Conservation (phyloP, 2,797 vertebrate genomes). For the Calcarius lapponicus region DNA sequence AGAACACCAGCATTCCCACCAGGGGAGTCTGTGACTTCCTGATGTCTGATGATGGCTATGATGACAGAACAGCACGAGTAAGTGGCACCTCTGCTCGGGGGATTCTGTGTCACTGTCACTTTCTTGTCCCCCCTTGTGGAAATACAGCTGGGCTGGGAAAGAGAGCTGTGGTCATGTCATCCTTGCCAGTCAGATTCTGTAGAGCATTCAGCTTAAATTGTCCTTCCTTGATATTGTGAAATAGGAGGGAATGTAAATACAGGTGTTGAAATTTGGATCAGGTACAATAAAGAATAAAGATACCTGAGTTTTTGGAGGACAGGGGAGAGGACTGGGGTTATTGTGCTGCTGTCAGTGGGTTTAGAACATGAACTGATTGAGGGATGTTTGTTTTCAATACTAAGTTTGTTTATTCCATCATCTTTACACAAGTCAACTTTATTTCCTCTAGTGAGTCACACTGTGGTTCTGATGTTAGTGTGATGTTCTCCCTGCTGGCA, state of each 20-base stretch:
- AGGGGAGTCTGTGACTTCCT: slow-evolving; percentile 91
- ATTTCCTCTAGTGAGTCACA: neutral
- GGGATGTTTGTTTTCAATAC: neutral
- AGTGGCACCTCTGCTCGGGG: slow-evolving; percentile 34
- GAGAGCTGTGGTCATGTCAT: neutral
- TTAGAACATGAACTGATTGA: neutral
- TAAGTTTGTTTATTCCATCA: neutral
- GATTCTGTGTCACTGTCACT: neutral
- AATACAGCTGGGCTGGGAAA: neutral
- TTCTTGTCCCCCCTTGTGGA: neutral
- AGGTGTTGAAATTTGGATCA: neutral
- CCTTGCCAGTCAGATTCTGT: neutral
- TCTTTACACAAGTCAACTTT: neutral
- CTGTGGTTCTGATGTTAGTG: neutral
- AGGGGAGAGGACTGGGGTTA: neutral
- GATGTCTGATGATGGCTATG: slow-evolving; percentile 79
- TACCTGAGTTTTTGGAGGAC: neutral
- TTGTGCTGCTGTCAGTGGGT: neutral
- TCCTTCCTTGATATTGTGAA: neutral
- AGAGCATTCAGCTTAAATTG: neutral
- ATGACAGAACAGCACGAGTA: slow-evolving; percentile 91
- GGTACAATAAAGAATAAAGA: neutral
- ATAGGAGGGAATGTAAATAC: neutral
- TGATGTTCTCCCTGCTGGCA: neutral
- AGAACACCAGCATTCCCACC: slow-evolving; percentile 93